A percentile compares a stretch with the other conserved stretches of the same genome.
phyloP scores from a whole-genome alignment of 2,113 vertebrate genomes.

The Rhea americana region DNA sequence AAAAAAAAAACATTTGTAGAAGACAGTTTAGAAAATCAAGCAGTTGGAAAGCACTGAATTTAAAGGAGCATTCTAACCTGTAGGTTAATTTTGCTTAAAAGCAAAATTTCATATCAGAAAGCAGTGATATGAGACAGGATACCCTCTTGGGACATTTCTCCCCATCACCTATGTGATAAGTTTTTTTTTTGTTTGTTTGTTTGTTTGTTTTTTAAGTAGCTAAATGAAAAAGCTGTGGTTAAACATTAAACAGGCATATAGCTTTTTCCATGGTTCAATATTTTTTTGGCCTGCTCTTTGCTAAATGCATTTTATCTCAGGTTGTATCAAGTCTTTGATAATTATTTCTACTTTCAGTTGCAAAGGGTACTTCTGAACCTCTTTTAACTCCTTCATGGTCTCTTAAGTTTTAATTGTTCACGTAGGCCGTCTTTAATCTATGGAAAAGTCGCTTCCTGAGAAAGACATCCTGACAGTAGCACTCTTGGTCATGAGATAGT shows the following conservation, averaged over 20 bases:
- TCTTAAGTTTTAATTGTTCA: background rate
- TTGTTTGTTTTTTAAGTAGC: background rate
- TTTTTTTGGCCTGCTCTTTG: background rate
- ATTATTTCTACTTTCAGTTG: background rate
- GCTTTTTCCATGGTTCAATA: background rate
- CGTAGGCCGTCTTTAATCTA: background rate
- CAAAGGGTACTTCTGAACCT: background rate
- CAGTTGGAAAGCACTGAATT: background rate
- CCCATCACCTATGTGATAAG: rapidly evolving
- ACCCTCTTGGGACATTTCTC: background rate
- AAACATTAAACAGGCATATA: background rate
- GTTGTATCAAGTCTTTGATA: background rate
- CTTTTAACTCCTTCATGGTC: background rate
- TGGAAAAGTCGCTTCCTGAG: background rate
- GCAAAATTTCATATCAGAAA: background rate
- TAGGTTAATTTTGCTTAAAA: background rate
- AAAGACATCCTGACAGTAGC: background rate
- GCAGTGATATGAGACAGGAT: background rate
- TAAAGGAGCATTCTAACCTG: background rate
- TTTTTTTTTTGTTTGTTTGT: too few relatives aligned
- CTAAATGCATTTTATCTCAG: background rate
- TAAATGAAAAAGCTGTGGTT: background rate
- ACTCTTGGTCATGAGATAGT: background rate
- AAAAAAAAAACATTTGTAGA: background rate
- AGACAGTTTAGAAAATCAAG: background rate